phyloP scores from a whole-genome alignment of 2,888 invertebrate genomes.

The Adelognathus sp. region DNA sequence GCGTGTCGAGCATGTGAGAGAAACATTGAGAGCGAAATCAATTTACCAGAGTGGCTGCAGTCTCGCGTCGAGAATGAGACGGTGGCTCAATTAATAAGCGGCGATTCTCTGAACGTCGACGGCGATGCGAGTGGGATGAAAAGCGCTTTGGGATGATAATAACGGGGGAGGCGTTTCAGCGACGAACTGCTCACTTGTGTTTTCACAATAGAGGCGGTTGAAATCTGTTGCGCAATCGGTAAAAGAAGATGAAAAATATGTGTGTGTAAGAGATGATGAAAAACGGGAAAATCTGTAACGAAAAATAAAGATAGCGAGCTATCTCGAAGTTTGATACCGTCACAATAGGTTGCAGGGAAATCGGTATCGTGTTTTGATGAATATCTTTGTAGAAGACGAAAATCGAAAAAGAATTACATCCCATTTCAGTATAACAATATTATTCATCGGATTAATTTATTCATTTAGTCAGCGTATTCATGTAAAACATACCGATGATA shows the following conservation, averaged over 20 bases:
- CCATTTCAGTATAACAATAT: too few species aligned
- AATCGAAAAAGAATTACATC: neutral
- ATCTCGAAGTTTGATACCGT: slow-evolving; percentile 49
- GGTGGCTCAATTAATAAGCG: slow-evolving; percentile 38
- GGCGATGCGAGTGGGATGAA: slow-evolving; percentile 37
- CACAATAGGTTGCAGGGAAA: neutral
- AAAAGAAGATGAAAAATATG: too few species aligned
- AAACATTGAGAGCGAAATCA: slow-evolving; percentile 51
- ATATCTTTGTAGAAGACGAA: neutral
- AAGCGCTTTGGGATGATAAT: slow-evolving; percentile 31
- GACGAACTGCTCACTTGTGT: slow-evolving; percentile 42
- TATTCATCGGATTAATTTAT: too few species aligned
- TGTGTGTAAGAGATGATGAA: too few species aligned
- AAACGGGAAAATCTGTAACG: slow-evolving; percentile 73
- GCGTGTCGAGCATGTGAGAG: neutral
- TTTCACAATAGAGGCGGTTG: slow-evolving; percentile 44
- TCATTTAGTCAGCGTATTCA: too few species aligned
- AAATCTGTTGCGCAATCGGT: slow-evolving; percentile 68
- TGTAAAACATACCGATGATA: too few species aligned
- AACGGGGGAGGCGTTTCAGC: slow-evolving; percentile 47
- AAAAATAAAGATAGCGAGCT: slow-evolving; percentile 60
- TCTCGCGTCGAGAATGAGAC: neutral
- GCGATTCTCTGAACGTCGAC: slow-evolving; percentile 23
- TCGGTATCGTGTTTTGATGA: neutral
- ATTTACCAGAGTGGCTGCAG: slow-evolving; percentile 12